phyloP scores from a whole-genome alignment of 2,888 invertebrate genomes.

The Teinopalpus imperialis region DNA sequence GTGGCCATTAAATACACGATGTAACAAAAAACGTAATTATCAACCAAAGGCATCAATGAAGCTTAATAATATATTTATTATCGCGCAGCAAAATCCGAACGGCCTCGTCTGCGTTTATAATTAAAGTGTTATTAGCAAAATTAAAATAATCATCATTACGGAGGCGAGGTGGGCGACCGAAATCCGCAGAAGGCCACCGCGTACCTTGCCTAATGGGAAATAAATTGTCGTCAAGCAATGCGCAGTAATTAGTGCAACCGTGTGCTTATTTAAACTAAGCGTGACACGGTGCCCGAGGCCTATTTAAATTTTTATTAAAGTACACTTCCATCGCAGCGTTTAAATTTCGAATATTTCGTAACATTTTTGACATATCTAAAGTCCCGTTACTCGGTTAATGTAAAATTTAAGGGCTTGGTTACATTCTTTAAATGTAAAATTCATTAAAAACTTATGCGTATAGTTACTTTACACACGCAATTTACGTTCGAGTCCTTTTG shows the following conservation, averaged over 20 bases:
- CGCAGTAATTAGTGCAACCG: constrained; percentile 66
- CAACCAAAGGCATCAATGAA: constrained; percentile 25
- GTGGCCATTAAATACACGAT: constrained; percentile 20
- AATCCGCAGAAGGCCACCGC: constrained; percentile 63
- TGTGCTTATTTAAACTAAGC: constrained; percentile 65
- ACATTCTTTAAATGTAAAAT: constrained; percentile 18
- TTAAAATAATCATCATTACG: constrained; percentile 70
- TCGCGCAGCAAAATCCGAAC: constrained; percentile 34
- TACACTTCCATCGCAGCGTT: constrained; percentile 19
- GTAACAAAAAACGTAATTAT: constrained; percentile 26
- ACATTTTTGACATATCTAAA: constrained; percentile 2
- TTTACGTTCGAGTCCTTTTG: constrained; percentile 2
- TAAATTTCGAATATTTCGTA: constrained; percentile 13
- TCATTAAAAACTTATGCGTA: constrained; percentile 13
- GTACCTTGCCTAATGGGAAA: constrained; percentile 66
- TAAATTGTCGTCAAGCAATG: constrained; percentile 74
- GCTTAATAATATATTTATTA: constrained; percentile 31
- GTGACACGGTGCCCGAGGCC: constrained; percentile 52
- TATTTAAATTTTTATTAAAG: constrained; percentile 43
- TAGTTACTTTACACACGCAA: constrained; percentile 1
- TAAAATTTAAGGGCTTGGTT: background rate
- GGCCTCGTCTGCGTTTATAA: constrained; percentile 56
- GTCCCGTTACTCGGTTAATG: background rate
- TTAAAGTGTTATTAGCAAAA: constrained; percentile 80
- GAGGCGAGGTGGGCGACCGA: constrained; percentile 63